Evolutionary conservation across 2,797 vertebrate genomes (phyloP), one percentile per base, ranked within the genome.

Genomic region (Enteromius afrohamiltoni): DNA sequence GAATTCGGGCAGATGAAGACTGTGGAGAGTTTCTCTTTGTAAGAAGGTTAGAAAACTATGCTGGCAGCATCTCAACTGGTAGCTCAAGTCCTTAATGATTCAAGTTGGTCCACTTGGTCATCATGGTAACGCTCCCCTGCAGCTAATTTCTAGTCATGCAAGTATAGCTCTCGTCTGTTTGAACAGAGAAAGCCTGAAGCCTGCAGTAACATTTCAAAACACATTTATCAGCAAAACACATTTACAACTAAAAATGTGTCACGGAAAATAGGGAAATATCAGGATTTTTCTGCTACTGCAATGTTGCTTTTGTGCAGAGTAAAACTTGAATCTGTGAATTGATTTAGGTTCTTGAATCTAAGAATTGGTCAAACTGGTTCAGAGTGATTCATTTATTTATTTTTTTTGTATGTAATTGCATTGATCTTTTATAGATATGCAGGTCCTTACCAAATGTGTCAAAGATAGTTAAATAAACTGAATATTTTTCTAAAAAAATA

Each of bases 91-190:
- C 55, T 60, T 77, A 19, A 40, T 62, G 51, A 34, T 60, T 58
- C 53, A 58, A 77, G 75, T 31, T 29, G 5, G 76, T 78, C 19
- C 58, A 78, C 77, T 64, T 79, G 3, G 17, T 47, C 77, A 67
- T 62, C 58, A 31, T 64, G 26, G 42, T n/a, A 47, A 78, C 17
- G 17, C 58, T 65, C 58, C 26, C 58, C 40, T 62, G 6, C 10
- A 51, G 77, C 29, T 60, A 42, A 26, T 60, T 77, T 77, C 53
- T 16, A n/a, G 62, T 79, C 77, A 16, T 34, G 42, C 42, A 49
- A 34, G 26, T 51, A 65, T 26, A 79, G 19, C 6, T 51, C 3
- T 17, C 6, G 3, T 78, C 76, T 65, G 76, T 78, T 47, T 77
- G 23, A 31, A 45, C 21, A 29, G 45, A 51, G n/a, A 71, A 45